phyloP scores from a whole-genome alignment of 2,888 invertebrate genomes.

The Camptogramma bilineatum region DNA sequence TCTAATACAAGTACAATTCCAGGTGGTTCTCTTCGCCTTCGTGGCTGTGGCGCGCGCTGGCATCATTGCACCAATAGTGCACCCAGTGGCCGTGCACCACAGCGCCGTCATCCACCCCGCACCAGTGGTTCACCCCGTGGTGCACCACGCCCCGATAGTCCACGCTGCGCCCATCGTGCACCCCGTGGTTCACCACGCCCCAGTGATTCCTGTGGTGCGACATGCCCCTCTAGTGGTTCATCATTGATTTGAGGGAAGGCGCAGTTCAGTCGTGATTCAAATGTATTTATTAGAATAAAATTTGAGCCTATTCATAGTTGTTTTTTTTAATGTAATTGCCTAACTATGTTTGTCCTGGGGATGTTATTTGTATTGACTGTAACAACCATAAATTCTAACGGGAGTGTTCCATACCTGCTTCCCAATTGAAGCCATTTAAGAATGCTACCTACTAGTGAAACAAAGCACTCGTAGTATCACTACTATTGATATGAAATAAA shows the following conservation, averaged over 20 bases:
- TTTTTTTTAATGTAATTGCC: neutral
- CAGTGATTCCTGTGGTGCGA: constrained; percentile 42
- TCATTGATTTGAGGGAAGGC: constrained; percentile 52
- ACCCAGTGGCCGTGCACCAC: constrained; percentile 51
- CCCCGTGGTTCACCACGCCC: constrained; percentile 52
- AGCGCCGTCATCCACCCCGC: constrained; percentile 61
- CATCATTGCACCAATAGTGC: constrained; percentile 69
- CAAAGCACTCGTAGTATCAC: too few species aligned
- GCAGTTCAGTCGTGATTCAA: constrained; percentile 18
- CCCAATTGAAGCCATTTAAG: too few species aligned
- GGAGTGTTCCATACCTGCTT: too few species aligned
- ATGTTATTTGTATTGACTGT: neutral
- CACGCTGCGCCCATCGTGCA: constrained; percentile 61
- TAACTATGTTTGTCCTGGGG: neutral
- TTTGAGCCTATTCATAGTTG: constrained; percentile 2
- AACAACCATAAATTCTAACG: neutral
- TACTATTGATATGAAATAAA: too few species aligned
- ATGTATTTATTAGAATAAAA: constrained; percentile 32
- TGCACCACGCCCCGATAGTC: constrained; percentile 52
- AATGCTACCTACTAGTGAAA: too few species aligned
- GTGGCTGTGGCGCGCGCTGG: constrained; percentile 70
- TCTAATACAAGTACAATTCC: constrained; percentile 40
- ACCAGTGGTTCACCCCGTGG: constrained; percentile 63
- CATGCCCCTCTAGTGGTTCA: constrained; percentile 61
- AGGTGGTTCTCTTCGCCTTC: constrained; percentile 76